Evolutionary conservation across 1,140 invertebrate genomes (phyloP).

Genomic region (Drosophila lini): DNA sequence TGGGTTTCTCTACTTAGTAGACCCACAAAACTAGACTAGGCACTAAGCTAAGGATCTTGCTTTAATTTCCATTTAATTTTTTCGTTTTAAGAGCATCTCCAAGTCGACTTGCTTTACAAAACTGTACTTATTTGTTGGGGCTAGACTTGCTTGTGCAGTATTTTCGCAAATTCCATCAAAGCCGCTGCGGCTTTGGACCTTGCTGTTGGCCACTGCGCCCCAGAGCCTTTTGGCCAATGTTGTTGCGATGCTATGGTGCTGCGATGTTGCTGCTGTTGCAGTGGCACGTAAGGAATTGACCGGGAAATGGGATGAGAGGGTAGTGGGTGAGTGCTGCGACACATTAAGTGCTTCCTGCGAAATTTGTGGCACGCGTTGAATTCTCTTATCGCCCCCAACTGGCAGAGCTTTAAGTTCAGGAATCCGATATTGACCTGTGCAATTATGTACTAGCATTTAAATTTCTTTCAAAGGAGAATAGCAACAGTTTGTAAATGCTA

Average conservation of each 20-base stretch:
- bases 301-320: not conserved
- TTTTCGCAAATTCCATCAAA: constrained; percentile 66
- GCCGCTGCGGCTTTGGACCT: constrained; percentile 40
- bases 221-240: constrained; percentile 27
- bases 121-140: constrained; percentile 13
- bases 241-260: constrained; percentile 10
- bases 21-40: not conserved
- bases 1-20: too few relatives aligned
- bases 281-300: constrained; percentile 46
- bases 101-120: not conserved
- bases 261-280: constrained; percentile 23
- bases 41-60: too few relatives aligned
- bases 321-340: constrained; percentile 22
- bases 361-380: constrained; percentile 60
- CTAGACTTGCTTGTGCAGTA: constrained; percentile 17
- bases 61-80: not conserved
- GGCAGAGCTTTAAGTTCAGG: not conserved
- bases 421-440: constrained; percentile 1
- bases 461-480: too few relatives aligned
- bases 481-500: not conserved
- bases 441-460: not conserved
- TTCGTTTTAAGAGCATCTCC: not conserved
- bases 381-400: constrained; percentile 12
- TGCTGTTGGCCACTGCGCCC: constrained; percentile 31
- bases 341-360: constrained; percentile 44